These are phyloP conservation scores for Apeira syringaria DNA, from an alignment of 2,888 invertebrate species.

Conservation along the genomic window DNA sequence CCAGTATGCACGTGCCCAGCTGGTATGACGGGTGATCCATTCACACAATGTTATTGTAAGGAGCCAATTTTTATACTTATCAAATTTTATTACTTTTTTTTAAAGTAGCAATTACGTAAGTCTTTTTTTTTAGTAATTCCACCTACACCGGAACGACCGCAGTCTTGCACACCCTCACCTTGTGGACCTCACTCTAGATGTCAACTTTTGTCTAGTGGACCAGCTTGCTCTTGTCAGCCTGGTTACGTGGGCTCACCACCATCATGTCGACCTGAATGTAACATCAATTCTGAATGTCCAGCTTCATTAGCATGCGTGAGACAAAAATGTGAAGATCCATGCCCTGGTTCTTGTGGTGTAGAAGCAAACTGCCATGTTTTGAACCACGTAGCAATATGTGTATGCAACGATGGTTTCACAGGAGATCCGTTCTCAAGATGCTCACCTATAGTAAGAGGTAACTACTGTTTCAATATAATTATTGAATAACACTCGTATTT, in stretches of 20 bases:
- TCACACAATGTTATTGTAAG: constrained; percentile 90
- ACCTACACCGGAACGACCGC: constrained; percentile 85
- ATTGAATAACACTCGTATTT: not conserved
- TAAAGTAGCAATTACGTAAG: no score
- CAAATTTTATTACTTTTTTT: not conserved
- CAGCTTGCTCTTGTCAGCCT: constrained; percentile 91
- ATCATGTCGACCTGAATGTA: constrained; percentile 91
- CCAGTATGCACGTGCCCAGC: constrained; percentile 94
- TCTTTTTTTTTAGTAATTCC: constrained; percentile 54
- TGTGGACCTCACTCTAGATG: constrained; percentile 94
- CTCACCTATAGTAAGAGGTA: constrained; percentile 79
- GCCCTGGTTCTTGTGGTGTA: constrained; percentile 91
- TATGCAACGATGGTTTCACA: constrained; percentile 88
- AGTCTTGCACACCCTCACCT: constrained; percentile 91
- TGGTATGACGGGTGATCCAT: constrained; percentile 94
- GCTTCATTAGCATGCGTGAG: constrained; percentile 90
- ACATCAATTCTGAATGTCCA: constrained; percentile 90
- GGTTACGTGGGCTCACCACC: constrained; percentile 91
- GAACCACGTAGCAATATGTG: constrained; percentile 92
- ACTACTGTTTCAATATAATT: constrained; percentile 2
- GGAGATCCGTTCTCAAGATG: constrained; percentile 93
- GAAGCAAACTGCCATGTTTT: constrained; percentile 91
- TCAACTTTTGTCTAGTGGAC: constrained; percentile 88
- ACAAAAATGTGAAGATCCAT: constrained; percentile 92
- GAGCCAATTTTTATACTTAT: constrained; percentile 33